Base-by-base conservation (phyloP, 1,140 invertebrate species). In the Hylaeus anthracinus region DNA sequence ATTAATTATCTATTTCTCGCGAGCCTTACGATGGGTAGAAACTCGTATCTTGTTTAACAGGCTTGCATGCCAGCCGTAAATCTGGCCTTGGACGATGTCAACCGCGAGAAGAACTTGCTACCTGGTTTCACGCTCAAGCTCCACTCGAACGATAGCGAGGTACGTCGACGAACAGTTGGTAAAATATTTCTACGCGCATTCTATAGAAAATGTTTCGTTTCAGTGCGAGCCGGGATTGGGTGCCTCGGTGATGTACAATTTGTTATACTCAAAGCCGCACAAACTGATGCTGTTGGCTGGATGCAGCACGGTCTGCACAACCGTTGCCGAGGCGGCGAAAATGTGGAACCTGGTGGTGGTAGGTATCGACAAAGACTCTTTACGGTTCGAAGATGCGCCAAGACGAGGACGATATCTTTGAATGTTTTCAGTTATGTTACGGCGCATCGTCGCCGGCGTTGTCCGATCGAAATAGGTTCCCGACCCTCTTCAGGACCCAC, bases 331-430 rank as follows among this genome's bases (percentile, higher is more conserved):
- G 94, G 98, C 99, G 51, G 99, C 99, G 45, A 99, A 99, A 94
- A 99, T 99, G 97, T 99, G 99, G 99, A 99, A 99, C 94, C 95
- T 99, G 60, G 97, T 99, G 90, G 99, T 99, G 94, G 98, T 99
- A 95, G 96, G 97, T 95, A 78, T 1, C 14, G 1, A 53, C 3
- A 1, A 45, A 10, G 26, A 53, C 12, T n/a, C 3, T 1, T 43
- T 5, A 2, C 51, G 51, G 6, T 26, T 10, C 0, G 10, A 15
- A 9, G 6, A 39, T 8, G 43, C 26, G 26, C 26, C 26, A 26
- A 26, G 26, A 26, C 26, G 26, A 26, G 26, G 5, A 72, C 1
- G 45, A 37, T 37, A 26, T 14, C 4, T 48, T 10, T 6, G 14
- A 56, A 12, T n/a, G 14, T 70, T 94, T 94, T 65, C 93, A 99